Evolutionary conservation across 2,113 vertebrate genomes (phyloP).

Genomic region (Manacus vitellinus): DNA sequence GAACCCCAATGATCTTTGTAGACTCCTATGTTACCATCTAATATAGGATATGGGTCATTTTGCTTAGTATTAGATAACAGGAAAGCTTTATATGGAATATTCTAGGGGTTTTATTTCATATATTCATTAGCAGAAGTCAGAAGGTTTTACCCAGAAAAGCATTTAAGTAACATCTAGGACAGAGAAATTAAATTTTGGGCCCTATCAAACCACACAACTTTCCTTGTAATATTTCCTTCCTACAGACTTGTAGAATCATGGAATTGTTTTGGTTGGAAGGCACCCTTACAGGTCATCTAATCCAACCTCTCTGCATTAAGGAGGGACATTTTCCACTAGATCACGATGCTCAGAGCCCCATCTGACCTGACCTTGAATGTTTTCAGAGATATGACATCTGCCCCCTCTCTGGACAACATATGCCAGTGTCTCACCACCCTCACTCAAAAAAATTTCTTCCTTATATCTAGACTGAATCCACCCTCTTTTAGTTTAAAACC

Average conservation of each 20-base stretch:
- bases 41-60: background rate
- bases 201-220: background rate
- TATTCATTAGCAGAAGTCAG: background rate
- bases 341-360: background rate
- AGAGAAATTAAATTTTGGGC: background rate
- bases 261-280: background rate
- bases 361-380: background rate
- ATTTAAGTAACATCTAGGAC: background rate
- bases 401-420: background rate
- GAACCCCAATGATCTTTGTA: background rate
- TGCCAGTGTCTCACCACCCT: background rate
- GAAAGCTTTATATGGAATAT: background rate
- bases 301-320: background rate
- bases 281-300: background rate
- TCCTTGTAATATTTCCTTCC: background rate
- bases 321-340: background rate
- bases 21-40: background rate
- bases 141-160: background rate
- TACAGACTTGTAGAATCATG: background rate
- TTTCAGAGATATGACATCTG: background rate
- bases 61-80: background rate
- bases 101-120: background rate
- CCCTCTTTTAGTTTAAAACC: background rate
- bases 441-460: background rate
- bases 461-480: background rate